phyloP scores from a whole-genome alignment of 2,113 vertebrate genomes.

The Calonectris borealis region DNA sequence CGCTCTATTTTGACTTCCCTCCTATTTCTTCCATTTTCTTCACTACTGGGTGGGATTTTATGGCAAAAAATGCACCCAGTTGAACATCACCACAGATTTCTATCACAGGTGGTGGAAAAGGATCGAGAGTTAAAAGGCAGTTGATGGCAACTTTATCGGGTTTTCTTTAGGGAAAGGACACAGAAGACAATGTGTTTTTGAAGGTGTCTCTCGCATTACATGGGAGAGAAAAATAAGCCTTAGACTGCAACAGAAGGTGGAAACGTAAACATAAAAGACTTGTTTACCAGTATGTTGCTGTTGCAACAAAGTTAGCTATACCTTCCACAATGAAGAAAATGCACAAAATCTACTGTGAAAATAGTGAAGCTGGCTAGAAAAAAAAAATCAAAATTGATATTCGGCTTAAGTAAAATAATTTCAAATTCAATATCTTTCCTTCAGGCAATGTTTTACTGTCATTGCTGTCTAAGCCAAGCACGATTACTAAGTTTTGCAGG shows the following conservation, averaged over 20 bases:
- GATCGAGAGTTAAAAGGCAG: not conserved
- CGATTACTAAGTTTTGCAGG: not conserved
- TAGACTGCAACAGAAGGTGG: not conserved
- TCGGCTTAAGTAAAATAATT: not conserved
- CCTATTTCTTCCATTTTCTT: conserved; percentile 4
- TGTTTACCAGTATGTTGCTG: not conserved
- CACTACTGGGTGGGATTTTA: not conserved
- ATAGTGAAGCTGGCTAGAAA: not conserved
- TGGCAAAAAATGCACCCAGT: not conserved
- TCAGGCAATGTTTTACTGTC: not conserved
- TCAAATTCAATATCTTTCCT: not conserved
- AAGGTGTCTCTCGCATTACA: not conserved
- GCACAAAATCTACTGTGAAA: not conserved
- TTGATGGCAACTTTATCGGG: not conserved
- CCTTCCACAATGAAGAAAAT: not conserved
- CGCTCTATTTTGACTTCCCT: not conserved
- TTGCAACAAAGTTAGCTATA: not conserved
- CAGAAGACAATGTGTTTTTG: not conserved
- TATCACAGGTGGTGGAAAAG: not conserved
- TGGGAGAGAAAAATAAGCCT: not conserved
- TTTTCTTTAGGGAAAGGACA: not conserved
- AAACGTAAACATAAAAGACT: not conserved
- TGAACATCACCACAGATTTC: not conserved
- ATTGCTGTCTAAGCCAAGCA: not conserved
- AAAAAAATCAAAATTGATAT: not conserved